Base-by-base conservation (phyloP, 2,113 vertebrate species). In the Benitochromis conjunctus region DNA sequence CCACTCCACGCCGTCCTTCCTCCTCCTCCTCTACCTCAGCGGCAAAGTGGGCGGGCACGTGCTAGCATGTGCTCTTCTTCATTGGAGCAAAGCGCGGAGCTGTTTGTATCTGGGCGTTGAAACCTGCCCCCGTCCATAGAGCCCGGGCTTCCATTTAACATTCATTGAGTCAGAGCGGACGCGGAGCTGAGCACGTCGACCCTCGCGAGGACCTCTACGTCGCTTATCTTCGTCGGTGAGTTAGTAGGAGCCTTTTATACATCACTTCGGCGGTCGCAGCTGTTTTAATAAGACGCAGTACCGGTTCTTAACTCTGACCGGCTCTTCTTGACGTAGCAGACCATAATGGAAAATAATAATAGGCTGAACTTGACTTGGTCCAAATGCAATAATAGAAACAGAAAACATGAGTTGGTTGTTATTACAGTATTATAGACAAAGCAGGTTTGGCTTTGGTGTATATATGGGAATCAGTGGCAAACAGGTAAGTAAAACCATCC, bases 211-310 rank as follows among this genome's bases (percentile, higher is more conserved):
- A 76, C 36, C 24, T 1, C 48, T 10, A 5, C 64, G 18, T 26
- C 3, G 12, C 66, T 13, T 26, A 38, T 31, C 11, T 41, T 6
- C 2, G 55, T 77, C 26, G 94, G 93, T 94, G 86, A 94, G 94
- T 66, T 21, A 21, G 34, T 89, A 2, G 6, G 18, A 81, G 6
- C 4, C 24, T 57, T 79, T 83, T 53, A 57, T 69, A 82, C 26
- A 5, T 21, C 48, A 41, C 2, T 6, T 34, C 31, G 38, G 5
- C 16, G 8, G 13, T 38, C 4, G n/a, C 43, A 26, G 9, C 48
- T 41, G 18, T 12, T 26, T 11, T 24, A 51, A 41, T 24, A 11
- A 31, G 31, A 55, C 56, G 26, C 21, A 18, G 26, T 19, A 4
- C n/a, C 5, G 54, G 24, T 69, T 53, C 34, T 60, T 16, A 14